phyloP scores from a whole-genome alignment of 2,113 vertebrate genomes.

The Entomyzon cyanotis region DNA sequence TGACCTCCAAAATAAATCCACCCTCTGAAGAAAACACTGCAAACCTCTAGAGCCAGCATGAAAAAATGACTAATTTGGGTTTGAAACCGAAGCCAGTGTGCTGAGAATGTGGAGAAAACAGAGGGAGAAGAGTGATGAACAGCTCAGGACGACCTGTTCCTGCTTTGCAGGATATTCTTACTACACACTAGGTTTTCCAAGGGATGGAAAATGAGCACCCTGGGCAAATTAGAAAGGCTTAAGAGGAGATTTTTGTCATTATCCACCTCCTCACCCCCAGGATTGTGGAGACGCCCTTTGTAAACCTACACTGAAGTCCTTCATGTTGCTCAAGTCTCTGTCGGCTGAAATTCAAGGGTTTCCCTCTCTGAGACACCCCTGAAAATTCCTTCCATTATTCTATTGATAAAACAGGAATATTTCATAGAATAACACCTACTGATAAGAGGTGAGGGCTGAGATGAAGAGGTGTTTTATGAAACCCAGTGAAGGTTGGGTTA shows the following conservation, averaged over 20 bases:
- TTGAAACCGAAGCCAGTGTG: not conserved
- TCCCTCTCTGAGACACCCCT: not conserved
- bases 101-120: not conserved
- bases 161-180: not conserved
- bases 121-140: not conserved
- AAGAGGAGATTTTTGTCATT: not conserved
- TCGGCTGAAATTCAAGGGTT: not conserved
- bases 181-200: not conserved
- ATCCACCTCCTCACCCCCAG: not conserved
- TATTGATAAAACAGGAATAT: not conserved
- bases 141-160: not conserved
- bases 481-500: not conserved
- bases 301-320: not conserved
- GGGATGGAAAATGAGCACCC: not conserved
- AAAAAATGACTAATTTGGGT: not conserved
- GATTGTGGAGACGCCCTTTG: not conserved
- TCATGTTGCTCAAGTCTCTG: not conserved
- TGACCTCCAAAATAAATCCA: conserved; percentile 10
- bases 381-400: conserved; percentile 18
- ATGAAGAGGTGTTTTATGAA: conserved; percentile 20
- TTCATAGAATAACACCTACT: not conserved
- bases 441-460: not conserved
- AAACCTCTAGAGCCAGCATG: not conserved
- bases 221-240: not conserved
- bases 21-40: not conserved